Percentiles rank a stretch among this genome's conserved stretches.
Evolutionary conservation across 2,113 vertebrate species (phyloP).

Genomic region (Mormoops blainvillei): DNA sequence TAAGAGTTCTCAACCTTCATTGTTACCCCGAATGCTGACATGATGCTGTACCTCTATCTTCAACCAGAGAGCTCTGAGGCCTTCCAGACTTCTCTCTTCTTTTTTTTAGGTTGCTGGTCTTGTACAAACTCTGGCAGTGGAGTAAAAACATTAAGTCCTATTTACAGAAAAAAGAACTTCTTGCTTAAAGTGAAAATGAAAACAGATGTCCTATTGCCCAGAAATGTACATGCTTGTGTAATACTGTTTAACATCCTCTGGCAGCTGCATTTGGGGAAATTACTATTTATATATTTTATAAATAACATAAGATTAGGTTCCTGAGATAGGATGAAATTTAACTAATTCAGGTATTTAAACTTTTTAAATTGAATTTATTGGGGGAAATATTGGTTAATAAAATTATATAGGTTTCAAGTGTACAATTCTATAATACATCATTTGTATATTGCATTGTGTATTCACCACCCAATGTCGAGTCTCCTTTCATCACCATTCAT

Average conservation of each 20-base stretch:
- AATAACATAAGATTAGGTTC: background rate
- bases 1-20: background rate
- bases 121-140: background rate
- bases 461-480: background rate
- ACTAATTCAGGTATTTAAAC: background rate
- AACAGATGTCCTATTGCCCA: background rate
- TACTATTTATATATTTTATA: background rate
- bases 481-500: background rate
- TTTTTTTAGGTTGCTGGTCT: background rate
- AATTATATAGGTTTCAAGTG: background rate
- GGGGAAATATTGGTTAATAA: background rate
- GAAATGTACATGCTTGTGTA: background rate
- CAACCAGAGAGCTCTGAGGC: background rate
- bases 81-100: background rate
- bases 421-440: background rate
- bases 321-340: background rate
- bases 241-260: background rate
- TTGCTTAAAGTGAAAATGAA: conserved; percentile 51
- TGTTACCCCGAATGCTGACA: background rate
- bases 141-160: background rate
- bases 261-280: background rate
- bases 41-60: background rate
- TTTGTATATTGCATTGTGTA: background rate
- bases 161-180: conserved; percentile 9
- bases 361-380: background rate